Evolutionary conservation across 2,888 invertebrate genomes (phyloP).

Genomic region (Trisateles emortualis): DNA sequence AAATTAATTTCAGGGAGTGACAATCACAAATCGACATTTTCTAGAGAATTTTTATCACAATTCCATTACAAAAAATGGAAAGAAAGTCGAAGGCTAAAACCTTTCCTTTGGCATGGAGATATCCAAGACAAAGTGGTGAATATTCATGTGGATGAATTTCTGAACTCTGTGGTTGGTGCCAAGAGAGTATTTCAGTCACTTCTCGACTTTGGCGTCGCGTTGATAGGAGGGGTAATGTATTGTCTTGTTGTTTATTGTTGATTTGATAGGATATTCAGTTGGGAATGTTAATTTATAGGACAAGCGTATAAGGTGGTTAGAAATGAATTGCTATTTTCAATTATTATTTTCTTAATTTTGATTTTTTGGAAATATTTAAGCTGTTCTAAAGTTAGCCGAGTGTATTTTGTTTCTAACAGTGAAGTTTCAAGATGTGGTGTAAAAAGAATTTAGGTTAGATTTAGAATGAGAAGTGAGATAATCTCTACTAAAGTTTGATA

Average conservation of each 20-base stretch:
- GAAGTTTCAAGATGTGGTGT: no score
- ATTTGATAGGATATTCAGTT: constrained; percentile 23
- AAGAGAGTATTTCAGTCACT: constrained; percentile 81
- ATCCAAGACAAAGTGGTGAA: constrained; percentile 69
- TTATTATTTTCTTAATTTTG: no score
- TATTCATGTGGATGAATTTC: constrained; percentile 77
- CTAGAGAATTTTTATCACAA: constrained; percentile 76
- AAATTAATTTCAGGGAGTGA: constrained; percentile 85
- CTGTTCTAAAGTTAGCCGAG: no score
- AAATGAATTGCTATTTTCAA: neutral
- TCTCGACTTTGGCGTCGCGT: constrained; percentile 84
- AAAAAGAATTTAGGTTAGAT: no score
- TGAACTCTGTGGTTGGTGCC: constrained; percentile 75
- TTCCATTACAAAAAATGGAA: constrained; percentile 69
- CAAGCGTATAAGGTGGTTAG: neutral
- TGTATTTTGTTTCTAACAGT: no score
- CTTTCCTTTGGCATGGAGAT: constrained; percentile 80
- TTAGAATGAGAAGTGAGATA: no score
- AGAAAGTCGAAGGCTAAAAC: constrained; percentile 59
- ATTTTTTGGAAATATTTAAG: no score
- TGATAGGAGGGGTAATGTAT: constrained; percentile 71
- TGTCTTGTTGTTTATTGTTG: constrained; percentile 8
- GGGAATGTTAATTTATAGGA: constrained; percentile 8
- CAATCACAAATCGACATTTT: constrained; percentile 83
- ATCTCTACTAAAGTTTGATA: no score